Percentiles rank a stretch among this genome's conserved stretches.
Evolutionary conservation across 2,888 invertebrate genomes (phyloP).

Genomic region (Lithophane ornitopus): DNA sequence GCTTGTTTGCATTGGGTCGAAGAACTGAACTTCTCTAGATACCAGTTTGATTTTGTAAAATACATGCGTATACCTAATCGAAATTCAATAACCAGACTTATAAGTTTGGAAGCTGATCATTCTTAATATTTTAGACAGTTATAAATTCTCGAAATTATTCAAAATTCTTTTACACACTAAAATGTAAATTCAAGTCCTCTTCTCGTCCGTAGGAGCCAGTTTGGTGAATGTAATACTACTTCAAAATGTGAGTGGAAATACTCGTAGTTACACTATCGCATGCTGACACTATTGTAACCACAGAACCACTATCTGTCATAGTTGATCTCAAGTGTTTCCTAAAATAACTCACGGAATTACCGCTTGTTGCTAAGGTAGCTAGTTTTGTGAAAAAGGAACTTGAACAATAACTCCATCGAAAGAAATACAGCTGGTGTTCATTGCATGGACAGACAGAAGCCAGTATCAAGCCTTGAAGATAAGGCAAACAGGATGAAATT

Average conservation of each 20-base stretch:
- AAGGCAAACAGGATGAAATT: neutral
- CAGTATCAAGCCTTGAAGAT: neutral
- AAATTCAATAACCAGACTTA: neutral
- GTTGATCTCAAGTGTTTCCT: slow-evolving; percentile 42
- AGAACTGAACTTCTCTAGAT: neutral
- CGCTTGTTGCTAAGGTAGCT: slow-evolving; percentile 25
- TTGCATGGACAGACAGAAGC: neutral
- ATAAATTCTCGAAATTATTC: neutral
- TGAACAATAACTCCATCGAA: neutral
- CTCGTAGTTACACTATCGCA: slow-evolving; percentile 31
- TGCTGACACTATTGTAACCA: slow-evolving; percentile 3
- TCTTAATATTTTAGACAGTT: neutral
- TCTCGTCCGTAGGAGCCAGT: slow-evolving; percentile 24
- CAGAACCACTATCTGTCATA: slow-evolving; percentile 48
- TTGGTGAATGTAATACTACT: slow-evolving; percentile 30
- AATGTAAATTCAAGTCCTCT: slow-evolving; percentile 10
- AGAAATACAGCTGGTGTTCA: too few relatives aligned
- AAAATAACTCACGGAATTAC: slow-evolving; percentile 32
- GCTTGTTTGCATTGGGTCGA: neutral
- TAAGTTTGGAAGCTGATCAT: neutral
- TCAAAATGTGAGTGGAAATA: slow-evolving; percentile 33
- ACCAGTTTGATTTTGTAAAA: neutral
- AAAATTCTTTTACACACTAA: neutral
- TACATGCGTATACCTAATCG: neutral
- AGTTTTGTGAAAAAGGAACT: neutral